These are phyloP conservation scores for Eonycteris spelaea DNA, from an alignment of 2,113 vertebrate genomes.

Conservation along the genomic window DNA sequence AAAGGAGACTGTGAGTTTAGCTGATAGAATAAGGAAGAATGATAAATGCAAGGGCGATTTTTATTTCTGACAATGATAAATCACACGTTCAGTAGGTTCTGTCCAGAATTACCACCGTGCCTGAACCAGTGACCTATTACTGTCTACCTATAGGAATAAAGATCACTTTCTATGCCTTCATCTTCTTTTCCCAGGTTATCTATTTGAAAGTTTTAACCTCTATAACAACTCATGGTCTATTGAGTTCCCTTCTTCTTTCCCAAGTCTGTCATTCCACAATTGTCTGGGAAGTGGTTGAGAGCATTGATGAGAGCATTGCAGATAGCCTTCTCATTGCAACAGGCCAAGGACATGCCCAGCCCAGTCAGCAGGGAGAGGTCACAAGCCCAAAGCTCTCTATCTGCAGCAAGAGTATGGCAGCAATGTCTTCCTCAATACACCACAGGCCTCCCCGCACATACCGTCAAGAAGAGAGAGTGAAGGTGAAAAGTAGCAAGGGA, in stretches of 20 bases:
- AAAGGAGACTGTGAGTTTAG: neutral
- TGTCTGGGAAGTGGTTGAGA: neutral
- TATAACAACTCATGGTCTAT: neutral
- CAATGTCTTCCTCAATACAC: too few relatives aligned
- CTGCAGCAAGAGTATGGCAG: neutral
- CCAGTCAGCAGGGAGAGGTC: neutral
- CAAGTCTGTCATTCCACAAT: neutral
- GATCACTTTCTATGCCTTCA: neutral
- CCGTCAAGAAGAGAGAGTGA: neutral
- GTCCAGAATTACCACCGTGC: neutral
- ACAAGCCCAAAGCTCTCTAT: neutral
- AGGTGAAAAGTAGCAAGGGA: neutral
- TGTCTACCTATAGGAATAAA: constrained; percentile 28
- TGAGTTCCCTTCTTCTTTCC: constrained; percentile 9
- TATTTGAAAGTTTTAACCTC: constrained; percentile 16
- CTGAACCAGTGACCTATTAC: constrained; percentile 43
- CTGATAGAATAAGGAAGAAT: neutral
- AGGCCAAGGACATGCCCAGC: neutral
- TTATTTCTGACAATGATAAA: constrained; percentile 51
- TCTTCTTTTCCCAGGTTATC: neutral
- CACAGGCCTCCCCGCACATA: too few relatives aligned
- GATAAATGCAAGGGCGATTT: constrained; percentile 58
- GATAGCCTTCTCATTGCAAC: neutral
- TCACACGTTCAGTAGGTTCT: constrained; percentile 5
- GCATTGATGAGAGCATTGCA: neutral